phyloP scores from a whole-genome alignment of 2,888 invertebrate species.

The Caenorhabditis plicata region DNA sequence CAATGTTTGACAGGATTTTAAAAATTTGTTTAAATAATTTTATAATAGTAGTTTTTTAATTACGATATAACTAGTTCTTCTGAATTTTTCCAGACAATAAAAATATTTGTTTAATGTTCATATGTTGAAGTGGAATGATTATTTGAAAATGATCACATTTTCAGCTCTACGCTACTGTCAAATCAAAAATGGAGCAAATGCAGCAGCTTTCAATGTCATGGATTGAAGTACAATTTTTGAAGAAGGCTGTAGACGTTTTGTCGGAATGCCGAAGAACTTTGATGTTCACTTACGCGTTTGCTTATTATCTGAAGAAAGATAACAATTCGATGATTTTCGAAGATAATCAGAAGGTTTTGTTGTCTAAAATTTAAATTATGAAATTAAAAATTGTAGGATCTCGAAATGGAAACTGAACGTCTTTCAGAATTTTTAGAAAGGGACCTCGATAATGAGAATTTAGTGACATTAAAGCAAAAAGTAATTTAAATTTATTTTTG shows the following conservation, averaged over 20 bases:
- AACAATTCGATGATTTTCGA: conserved; percentile 98
- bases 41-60: no score
- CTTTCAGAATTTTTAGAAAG: conserved; percentile 95
- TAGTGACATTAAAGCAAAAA: conserved; percentile 95
- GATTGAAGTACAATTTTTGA: conserved; percentile 97
- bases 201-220: conserved; percentile 99
- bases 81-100: not conserved
- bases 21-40: no score
- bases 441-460: conserved; percentile 93
- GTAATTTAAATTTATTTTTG: conserved; percentile 73
- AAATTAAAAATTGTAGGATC: conserved; percentile 71
- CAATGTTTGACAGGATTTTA: no score
- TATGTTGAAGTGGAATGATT: no score
- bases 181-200: conserved; percentile 99
- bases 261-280: conserved; percentile 79
- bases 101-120: not conserved
- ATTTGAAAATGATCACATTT: no score
- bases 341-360: conserved; percentile 66
- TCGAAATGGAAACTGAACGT: conserved; percentile 94
- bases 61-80: no score
- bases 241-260: conserved; percentile 77
- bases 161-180: conserved; percentile 85
- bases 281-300: conserved; percentile 99
- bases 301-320: conserved; percentile 94
- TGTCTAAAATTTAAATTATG: not conserved